Conservation (phyloP, 2,113 vertebrate genomes). For the Laticauda laticaudata region DNA sequence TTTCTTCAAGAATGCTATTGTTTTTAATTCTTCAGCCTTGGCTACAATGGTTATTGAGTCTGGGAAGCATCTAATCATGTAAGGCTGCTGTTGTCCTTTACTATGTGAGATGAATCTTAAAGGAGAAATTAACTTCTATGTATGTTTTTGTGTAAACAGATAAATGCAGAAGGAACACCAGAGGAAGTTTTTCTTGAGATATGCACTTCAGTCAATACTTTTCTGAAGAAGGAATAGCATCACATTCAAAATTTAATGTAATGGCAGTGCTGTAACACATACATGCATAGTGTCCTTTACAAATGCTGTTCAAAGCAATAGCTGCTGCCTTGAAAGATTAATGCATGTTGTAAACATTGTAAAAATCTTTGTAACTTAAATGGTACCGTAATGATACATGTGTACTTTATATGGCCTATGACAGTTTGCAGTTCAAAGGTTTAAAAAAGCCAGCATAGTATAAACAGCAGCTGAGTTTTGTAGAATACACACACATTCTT, state of each 20-base stretch:
- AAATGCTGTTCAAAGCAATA: constrained; percentile 49
- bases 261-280: not conserved
- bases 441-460: constrained; percentile 29
- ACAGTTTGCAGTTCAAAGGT: not conserved
- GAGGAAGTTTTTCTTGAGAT: constrained; percentile 86
- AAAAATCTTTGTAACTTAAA: constrained; percentile 11
- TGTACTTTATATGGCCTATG: constrained; percentile 8
- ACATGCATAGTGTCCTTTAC: not conserved
- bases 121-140: not conserved
- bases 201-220: constrained; percentile 79
- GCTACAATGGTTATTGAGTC: not conserved
- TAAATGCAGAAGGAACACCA: constrained; percentile 84
- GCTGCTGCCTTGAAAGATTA: constrained; percentile 41
- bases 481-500: not conserved
- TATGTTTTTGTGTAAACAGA: constrained; percentile 62
- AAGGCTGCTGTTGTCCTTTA: not conserved
- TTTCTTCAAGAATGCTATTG: not conserved
- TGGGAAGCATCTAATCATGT: not conserved
- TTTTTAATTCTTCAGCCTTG: not conserved
- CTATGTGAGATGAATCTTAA: not conserved
- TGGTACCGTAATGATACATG: constrained; percentile 3
- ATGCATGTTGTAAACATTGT: constrained; percentile 54
- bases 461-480: constrained; percentile 39
- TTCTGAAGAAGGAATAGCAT: constrained; percentile 62
- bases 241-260: constrained; percentile 35